Percentiles rank a stretch among this genome's conserved stretches.
These are phyloP conservation scores for Boloria selene DNA, from an alignment of 2,888 invertebrate species.

Conservation along the genomic window DNA sequence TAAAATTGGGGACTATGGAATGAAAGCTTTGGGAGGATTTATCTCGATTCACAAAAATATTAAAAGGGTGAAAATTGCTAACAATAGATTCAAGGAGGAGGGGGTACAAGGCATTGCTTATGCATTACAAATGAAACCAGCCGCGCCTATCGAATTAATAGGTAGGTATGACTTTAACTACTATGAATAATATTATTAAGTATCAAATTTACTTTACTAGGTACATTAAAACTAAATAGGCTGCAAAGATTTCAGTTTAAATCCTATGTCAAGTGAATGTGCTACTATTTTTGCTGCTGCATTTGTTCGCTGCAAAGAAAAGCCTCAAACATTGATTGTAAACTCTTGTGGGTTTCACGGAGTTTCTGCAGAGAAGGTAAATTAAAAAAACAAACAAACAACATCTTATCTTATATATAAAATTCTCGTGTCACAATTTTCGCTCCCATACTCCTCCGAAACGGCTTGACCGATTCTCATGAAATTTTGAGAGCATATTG, in stretches of 20 bases:
- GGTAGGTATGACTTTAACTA: constrained; percentile 58
- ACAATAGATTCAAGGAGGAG: constrained; percentile 79
- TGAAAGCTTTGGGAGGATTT: constrained; percentile 84
- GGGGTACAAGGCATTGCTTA: constrained; percentile 81
- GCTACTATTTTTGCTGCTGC: constrained; percentile 82
- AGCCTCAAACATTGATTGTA: constrained; percentile 79
- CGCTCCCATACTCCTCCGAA: too few relatives aligned
- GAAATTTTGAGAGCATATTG: too few relatives aligned
- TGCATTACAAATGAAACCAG: constrained; percentile 75
- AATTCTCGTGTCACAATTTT: too few relatives aligned
- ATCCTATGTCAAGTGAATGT: constrained; percentile 83
- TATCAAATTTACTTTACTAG: not conserved
- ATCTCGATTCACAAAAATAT: constrained; percentile 73
- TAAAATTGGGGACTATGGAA: constrained; percentile 83
- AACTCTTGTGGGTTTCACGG: constrained; percentile 81
- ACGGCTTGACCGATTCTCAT: too few relatives aligned
- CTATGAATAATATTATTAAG: not conserved
- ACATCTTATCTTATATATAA: too few relatives aligned
- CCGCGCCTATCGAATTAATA: constrained; percentile 72
- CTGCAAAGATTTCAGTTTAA: constrained; percentile 80
- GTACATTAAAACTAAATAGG: constrained; percentile 11
- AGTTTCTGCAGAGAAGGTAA: constrained; percentile 75
- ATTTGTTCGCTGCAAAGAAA: constrained; percentile 79
- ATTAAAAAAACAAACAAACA: not conserved
- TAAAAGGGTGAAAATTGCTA: constrained; percentile 75